phyloP scores from a whole-genome alignment of 2,888 invertebrate species.

The Synergus gifuensis region DNA sequence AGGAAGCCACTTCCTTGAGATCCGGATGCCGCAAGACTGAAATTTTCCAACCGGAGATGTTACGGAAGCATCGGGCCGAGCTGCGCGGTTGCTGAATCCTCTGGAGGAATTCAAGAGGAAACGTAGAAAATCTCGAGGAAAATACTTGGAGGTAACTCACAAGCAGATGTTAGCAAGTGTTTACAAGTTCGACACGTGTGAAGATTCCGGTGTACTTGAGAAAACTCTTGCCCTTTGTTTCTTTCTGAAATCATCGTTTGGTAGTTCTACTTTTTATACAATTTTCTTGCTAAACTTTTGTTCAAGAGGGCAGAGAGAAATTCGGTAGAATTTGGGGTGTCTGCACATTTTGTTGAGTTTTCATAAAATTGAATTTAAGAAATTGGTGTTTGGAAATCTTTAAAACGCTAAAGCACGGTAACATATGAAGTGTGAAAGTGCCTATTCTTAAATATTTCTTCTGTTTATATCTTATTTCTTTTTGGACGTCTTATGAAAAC shows the following conservation, averaged over 20 bases:
- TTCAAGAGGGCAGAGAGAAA: slow-evolving; percentile 2
- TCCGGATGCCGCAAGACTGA: slow-evolving; percentile 13
- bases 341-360: background rate
- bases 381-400: background rate
- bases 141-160: background rate
- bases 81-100: slow-evolving; percentile 9
- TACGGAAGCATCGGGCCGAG: background rate
- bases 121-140: background rate
- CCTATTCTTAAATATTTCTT: background rate
- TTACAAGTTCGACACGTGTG: slow-evolving; percentile 6
- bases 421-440: slow-evolving; percentile 7
- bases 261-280: slow-evolving; percentile 67
- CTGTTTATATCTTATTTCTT: too few species aligned
- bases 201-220: slow-evolving; percentile 6
- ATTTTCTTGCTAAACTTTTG: slow-evolving; percentile 54
- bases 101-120: background rate
- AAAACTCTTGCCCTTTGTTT: background rate
- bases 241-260: slow-evolving; percentile 3
- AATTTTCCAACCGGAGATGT: slow-evolving; percentile 4
- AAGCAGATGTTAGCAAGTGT: slow-evolving; percentile 20
- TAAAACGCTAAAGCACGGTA: background rate
- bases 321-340: background rate
- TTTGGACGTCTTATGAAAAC: background rate
- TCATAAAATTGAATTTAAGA: background rate
- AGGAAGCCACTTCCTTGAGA: slow-evolving; percentile 10